Base-by-base conservation (phyloP, 1,140 invertebrate species). In the Psilanteris sp. region DNA sequence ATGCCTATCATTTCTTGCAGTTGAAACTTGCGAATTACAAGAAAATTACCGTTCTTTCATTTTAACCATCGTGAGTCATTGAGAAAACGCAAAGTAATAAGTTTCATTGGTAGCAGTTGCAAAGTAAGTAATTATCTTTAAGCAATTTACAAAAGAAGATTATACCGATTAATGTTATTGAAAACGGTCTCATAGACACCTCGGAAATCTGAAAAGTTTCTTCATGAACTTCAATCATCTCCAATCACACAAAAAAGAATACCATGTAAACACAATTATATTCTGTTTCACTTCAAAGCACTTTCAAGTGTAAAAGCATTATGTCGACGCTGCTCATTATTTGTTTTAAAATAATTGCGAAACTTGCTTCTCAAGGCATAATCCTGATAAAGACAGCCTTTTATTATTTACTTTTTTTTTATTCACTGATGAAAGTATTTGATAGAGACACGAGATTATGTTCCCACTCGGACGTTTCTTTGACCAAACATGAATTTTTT, bases 91-190 rank as follows among this genome's bases (percentile, higher is more conserved):
- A 31, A 48, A 57, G 43, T 68, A 57, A 68, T 52, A 55, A 67
- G 50, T 67, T 55, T 46, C 34, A 44, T 34, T 46, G 39, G 62
- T 43, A 27, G 37, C 54, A 46, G 46, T 68, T 68, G 31, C 41
- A 57, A 57, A 68, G 64, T 57, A 48, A 46, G 39, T 68, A 55
- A 46, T 68, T 68, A 57, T 68, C 64, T 7, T 48, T 68, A 29
- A 68, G 43, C 50, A 57, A 68, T 57, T 57, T 48, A 32, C 18
- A 18, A 55, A 55, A 57, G 41, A 43, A 26, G 50, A 55, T 68
- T 55, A 57, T 10, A 1, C 1, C 16, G 32, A 68, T 68, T 57
- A 48, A 10, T 55, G 39, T 68, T 57, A 37, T 68, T 48, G 24
- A 57, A 57, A 48, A 48, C 22, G 29, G 29, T 55, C 22, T 67